phyloP scores from a whole-genome alignment of 2,888 invertebrate genomes.

The Phortica magna region DNA sequence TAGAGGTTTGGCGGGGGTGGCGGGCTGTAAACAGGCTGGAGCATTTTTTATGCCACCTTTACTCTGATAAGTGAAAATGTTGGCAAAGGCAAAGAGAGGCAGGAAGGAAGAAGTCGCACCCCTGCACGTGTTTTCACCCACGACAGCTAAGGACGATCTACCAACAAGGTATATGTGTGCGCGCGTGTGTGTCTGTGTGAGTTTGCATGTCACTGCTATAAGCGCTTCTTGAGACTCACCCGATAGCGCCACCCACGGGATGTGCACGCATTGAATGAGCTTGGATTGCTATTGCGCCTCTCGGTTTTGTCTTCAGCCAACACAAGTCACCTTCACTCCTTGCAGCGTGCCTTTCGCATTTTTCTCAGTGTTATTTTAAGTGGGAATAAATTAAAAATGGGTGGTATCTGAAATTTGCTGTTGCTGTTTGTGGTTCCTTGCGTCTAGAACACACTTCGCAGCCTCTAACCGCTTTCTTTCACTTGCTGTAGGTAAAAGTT shows the following conservation, averaged over 20 bases:
- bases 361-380: slow-evolving; percentile 57
- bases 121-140: background rate
- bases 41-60: slow-evolving; percentile 23
- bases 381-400: slow-evolving; percentile 77
- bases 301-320: slow-evolving; percentile 42
- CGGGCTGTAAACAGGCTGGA: background rate
- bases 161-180: slow-evolving; percentile 60
- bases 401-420: slow-evolving; percentile 59
- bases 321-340: background rate
- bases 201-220: slow-evolving; percentile 29
- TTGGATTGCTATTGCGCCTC: slow-evolving; percentile 31
- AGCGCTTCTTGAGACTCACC: slow-evolving; percentile 34
- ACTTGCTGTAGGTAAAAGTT: slow-evolving; percentile 62
- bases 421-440: slow-evolving; percentile 40
- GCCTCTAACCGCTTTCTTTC: slow-evolving; percentile 35
- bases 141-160: slow-evolving; percentile 34
- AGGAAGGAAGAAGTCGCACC: slow-evolving; percentile 1
- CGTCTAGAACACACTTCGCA: slow-evolving; percentile 55
- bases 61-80: slow-evolving; percentile 67
- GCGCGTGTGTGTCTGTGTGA: slow-evolving; percentile 32
- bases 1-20: slow-evolving; percentile 36
- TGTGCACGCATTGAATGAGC: slow-evolving; percentile 68
- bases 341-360: slow-evolving; percentile 26
- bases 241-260: slow-evolving; percentile 71
- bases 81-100: slow-evolving; percentile 35